Conservation (phyloP, 2,113 vertebrate genomes). For the Cathartes aura region DNA sequence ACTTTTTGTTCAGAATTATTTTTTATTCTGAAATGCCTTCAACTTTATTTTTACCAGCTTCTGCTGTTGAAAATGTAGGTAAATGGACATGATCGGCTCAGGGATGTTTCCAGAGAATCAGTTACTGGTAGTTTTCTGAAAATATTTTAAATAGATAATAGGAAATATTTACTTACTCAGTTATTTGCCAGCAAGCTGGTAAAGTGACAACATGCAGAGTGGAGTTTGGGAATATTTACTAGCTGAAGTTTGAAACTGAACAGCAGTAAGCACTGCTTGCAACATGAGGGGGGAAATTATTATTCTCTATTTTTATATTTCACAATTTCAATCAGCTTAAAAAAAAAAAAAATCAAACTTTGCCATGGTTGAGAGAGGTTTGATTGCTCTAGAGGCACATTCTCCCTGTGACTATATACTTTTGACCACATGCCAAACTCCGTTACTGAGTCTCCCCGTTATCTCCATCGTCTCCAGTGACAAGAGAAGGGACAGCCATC, state of each 20-base stretch:
- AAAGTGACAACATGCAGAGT: not conserved
- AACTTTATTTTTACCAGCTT: not conserved
- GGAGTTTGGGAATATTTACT: not conserved
- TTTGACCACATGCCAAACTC: not conserved
- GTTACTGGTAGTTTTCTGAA: not conserved
- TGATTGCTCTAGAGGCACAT: not conserved
- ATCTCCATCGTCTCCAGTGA: not conserved
- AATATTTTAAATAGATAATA: not conserved
- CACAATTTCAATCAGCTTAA: not conserved
- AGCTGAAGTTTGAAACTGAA: not conserved
- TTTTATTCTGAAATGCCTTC: not conserved
- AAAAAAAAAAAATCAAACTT: not conserved
- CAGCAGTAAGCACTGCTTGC: not conserved
- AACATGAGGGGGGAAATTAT: not conserved
- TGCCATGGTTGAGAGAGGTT: not conserved
- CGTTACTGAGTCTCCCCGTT: rapidly evolving
- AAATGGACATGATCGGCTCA: not conserved
- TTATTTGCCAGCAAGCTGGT: not conserved
- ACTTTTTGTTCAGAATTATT: not conserved
- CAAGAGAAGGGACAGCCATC: not conserved
- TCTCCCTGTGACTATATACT: not conserved
- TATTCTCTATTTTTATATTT: not conserved
- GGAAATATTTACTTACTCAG: not conserved
- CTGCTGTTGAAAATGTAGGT: not conserved
- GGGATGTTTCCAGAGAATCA: not conserved